Evolutionary conservation across 2,797 vertebrate species (phyloP).

Genomic region (Falco novaeseelandiae): DNA sequence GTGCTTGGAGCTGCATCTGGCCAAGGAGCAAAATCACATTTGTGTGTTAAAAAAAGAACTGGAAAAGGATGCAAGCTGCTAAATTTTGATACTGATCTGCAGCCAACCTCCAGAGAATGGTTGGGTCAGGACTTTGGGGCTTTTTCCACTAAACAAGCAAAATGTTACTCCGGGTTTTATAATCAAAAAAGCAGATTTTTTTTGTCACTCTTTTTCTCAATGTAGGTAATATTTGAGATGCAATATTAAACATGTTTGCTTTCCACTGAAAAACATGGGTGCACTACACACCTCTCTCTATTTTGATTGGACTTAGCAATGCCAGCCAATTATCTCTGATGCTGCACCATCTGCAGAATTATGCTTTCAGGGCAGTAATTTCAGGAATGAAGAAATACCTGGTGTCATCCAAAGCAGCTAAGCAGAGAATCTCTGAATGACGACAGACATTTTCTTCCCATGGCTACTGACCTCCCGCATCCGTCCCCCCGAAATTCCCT

Average conservation of each 20-base stretch:
- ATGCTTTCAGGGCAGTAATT: conserved; percentile 4
- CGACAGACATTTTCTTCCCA: background rate
- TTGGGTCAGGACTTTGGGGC: conserved; percentile 21
- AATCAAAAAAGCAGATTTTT: background rate
- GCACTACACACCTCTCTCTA: background rate
- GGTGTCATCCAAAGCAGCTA: background rate
- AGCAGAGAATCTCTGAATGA: background rate
- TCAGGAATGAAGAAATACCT: conserved; percentile 42
- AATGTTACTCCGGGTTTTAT: background rate
- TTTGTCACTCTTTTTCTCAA: background rate
- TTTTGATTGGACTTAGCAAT: background rate
- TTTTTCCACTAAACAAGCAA: conserved; percentile 50
- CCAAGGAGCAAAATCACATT: conserved; percentile 57
- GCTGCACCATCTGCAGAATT: conserved; percentile 28
- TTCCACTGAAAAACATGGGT: background rate
- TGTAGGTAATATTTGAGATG: background rate
- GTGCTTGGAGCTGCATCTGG: conserved; percentile 54
- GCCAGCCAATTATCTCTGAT: background rate
- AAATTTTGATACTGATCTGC: conserved; percentile 53
- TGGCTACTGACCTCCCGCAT: background rate
- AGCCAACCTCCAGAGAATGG: conserved; percentile 44
- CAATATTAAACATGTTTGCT: background rate
- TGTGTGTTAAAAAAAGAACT: conserved; percentile 46
- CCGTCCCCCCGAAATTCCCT: background rate
- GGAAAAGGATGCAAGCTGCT: conserved; percentile 55